Evolutionary conservation across 2,113 vertebrate species (phyloP).

Genomic region (Crotalus horridus): DNA sequence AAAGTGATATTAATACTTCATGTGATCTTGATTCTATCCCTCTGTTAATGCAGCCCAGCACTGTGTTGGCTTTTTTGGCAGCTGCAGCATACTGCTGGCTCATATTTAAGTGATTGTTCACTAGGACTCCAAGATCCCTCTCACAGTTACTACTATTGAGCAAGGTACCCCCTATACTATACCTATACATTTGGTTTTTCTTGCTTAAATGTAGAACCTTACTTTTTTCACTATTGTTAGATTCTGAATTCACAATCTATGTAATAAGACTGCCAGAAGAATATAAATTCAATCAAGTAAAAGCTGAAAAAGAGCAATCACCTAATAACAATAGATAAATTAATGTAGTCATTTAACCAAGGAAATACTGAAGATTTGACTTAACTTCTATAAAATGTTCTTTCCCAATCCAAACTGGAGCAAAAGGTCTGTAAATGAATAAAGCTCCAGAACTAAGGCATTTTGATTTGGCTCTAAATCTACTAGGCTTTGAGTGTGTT

Average conservation of each 20-base stretch:
- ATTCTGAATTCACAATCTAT: background rate
- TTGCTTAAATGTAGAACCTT: too few relatives aligned
- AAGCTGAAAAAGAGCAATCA: background rate
- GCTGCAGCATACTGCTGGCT: too few relatives aligned
- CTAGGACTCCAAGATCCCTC: too few relatives aligned
- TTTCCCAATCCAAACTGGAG: background rate
- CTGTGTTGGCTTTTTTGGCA: too few relatives aligned
- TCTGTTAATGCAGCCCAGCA: too few relatives aligned
- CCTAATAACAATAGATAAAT: background rate
- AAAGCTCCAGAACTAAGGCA: background rate
- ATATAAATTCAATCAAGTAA: background rate
- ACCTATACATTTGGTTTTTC: too few relatives aligned
- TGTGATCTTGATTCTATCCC: too few relatives aligned
- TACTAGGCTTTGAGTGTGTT: background rate
- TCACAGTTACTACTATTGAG: too few relatives aligned
- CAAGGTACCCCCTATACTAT: too few relatives aligned
- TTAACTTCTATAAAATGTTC: background rate
- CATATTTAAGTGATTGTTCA: too few relatives aligned
- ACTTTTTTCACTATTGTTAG: background rate
- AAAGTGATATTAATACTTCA: too few relatives aligned
- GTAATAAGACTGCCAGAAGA: background rate
- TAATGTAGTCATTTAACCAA: background rate
- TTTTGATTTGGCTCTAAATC: background rate
- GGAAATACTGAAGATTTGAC: background rate
- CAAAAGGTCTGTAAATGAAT: background rate